A percentile compares a stretch with the other conserved stretches of the same genome.
These are phyloP conservation scores for Glossosoma conforme DNA, from an alignment of 1,140 invertebrate genomes.

Conservation along the genomic window DNA sequence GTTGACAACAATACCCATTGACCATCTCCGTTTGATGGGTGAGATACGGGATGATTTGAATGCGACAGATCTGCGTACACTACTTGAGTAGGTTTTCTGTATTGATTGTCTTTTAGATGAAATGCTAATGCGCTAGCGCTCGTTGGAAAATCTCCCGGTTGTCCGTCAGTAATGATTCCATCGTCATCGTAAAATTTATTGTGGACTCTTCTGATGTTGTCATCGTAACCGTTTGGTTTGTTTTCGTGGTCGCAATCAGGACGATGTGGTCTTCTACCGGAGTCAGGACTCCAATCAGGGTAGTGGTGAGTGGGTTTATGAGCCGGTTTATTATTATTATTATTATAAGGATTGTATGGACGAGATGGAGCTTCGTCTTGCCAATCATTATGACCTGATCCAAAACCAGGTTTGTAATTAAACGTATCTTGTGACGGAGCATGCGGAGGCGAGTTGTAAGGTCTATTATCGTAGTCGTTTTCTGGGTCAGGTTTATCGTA, in stretches of 20 bases:
- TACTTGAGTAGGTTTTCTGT: constrained; percentile 45
- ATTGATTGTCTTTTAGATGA: constrained; percentile 22
- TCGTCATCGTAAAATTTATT: constrained; percentile 39
- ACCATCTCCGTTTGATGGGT: constrained; percentile 62
- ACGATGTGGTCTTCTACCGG: constrained; percentile 40
- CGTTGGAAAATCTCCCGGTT: constrained; percentile 61
- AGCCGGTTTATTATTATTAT: constrained; percentile 15
- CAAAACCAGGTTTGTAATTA: constrained; percentile 33
- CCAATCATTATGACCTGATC: constrained; percentile 41
- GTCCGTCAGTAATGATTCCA: constrained; percentile 62
- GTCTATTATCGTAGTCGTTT: constrained; percentile 33
- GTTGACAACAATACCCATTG: constrained; percentile 73
- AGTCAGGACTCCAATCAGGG: constrained; percentile 39
- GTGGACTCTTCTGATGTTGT: constrained; percentile 26
- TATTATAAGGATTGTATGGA: constrained; percentile 35
- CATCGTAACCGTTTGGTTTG: background rate
- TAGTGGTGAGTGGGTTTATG: constrained; percentile 36
- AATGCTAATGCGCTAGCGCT: constrained; percentile 37
- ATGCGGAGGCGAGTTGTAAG: constrained; percentile 34
- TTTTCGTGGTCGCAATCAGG: constrained; percentile 41
- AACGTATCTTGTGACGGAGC: constrained; percentile 32
- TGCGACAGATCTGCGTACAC: constrained; percentile 40
- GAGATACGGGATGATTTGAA: constrained; percentile 42
- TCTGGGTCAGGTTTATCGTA: constrained; percentile 18
- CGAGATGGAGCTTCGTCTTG: constrained; percentile 41